Evolutionary conservation across 2,797 vertebrate species (phyloP).

Genomic region (Echeneis naucrates): DNA sequence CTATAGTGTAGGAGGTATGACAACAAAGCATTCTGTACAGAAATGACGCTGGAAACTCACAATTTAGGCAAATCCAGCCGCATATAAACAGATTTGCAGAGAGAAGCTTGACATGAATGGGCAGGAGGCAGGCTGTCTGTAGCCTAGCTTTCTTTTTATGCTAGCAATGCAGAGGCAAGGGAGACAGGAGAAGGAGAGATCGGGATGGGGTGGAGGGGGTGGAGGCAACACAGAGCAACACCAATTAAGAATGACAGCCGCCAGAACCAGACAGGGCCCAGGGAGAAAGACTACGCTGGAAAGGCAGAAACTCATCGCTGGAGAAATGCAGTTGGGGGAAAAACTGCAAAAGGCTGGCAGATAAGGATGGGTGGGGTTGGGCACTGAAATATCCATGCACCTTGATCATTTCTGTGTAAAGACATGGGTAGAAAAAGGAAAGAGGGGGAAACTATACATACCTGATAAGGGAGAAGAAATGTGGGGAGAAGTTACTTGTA

Average conservation of each 20-base stretch:
- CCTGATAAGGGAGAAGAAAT: slow-evolving; percentile 29
- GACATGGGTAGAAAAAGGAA: slow-evolving; percentile 12
- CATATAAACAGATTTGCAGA: slow-evolving; percentile 47
- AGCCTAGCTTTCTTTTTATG: slow-evolving; percentile 67
- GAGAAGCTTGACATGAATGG: slow-evolving; percentile 55
- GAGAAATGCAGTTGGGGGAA: slow-evolving; percentile 44
- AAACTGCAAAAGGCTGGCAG: slow-evolving; percentile 45
- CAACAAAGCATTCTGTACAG: slow-evolving; percentile 52
- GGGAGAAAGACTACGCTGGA: slow-evolving; percentile 43
- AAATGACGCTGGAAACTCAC: slow-evolving; percentile 48
- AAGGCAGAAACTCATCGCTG: slow-evolving; percentile 54
- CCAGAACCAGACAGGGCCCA: slow-evolving; percentile 63
- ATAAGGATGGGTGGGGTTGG: slow-evolving; percentile 16
- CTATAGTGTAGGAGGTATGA: slow-evolving; percentile 34
- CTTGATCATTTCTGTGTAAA: slow-evolving; percentile 40
- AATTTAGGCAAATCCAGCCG: slow-evolving; percentile 39
- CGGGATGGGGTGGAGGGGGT: slow-evolving; percentile 23
- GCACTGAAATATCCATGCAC: slow-evolving; percentile 35
- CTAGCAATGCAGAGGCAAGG: slow-evolving; percentile 52
- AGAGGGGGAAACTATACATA: slow-evolving; percentile 13
- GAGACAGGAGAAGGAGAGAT: slow-evolving; percentile 25
- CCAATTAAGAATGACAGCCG: slow-evolving; percentile 80
- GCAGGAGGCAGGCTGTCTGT: slow-evolving; percentile 63
- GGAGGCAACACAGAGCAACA: slow-evolving; percentile 74
- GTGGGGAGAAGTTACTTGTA: neutral